These are phyloP conservation scores for Philopedon plagiatum DNA, from an alignment of 2,888 invertebrate genomes.

Conservation along the genomic window DNA sequence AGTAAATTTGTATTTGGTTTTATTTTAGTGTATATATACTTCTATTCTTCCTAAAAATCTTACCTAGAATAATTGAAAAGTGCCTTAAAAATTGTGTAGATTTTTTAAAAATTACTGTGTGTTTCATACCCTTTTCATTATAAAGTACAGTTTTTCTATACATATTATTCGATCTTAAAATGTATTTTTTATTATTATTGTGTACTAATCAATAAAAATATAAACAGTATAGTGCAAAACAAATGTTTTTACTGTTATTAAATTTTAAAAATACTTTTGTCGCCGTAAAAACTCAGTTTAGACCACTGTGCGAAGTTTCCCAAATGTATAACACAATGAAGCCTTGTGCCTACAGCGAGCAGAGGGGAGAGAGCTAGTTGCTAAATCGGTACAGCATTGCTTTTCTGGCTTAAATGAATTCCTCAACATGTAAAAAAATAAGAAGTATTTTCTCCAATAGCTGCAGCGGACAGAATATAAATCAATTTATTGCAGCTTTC, in stretches of 20 bases:
- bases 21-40: too few relatives aligned
- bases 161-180: too few relatives aligned
- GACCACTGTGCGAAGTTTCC: constrained; percentile 56
- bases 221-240: neutral
- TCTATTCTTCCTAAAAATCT: too few relatives aligned
- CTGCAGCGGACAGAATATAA: constrained; percentile 56
- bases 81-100: too few relatives aligned
- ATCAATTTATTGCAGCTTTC: constrained; percentile 34
- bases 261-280: constrained; percentile 58
- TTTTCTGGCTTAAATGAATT: neutral
- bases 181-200: too few relatives aligned
- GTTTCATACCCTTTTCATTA: too few relatives aligned
- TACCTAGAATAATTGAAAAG: too few relatives aligned
- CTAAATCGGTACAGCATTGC: constrained; percentile 48
- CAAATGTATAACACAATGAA: constrained; percentile 57
- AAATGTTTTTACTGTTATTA: constrained; percentile 37
- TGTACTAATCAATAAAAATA: too few relatives aligned
- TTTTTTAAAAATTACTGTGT: too few relatives aligned
- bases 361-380: constrained; percentile 44
- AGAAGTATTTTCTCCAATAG: constrained; percentile 36
- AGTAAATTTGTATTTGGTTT: too few relatives aligned
- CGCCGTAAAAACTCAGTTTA: too few relatives aligned
- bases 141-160: too few relatives aligned
- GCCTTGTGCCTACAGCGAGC: constrained; percentile 15
- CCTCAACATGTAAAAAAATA: constrained; percentile 16